Conservation (phyloP, 1,140 invertebrate species). For the Drosophila arawakana region DNA sequence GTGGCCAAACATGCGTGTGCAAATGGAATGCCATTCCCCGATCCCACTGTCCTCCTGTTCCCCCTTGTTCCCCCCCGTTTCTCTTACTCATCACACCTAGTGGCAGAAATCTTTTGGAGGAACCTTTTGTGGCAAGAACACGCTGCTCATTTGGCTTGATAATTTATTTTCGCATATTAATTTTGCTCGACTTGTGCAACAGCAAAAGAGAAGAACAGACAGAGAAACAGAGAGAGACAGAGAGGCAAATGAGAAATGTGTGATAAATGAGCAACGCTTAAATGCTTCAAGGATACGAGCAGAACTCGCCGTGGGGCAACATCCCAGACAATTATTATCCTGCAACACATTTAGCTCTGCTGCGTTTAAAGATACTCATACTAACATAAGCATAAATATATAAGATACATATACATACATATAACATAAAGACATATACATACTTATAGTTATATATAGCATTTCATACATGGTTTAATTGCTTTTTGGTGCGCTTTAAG, state of each 20-base stretch:
- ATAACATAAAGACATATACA: slow-evolving; percentile 13
- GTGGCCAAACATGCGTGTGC: slow-evolving; percentile 68
- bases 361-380: slow-evolving; percentile 11
- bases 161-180: slow-evolving; percentile 84
- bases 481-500: slow-evolving; percentile 45
- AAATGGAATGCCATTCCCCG: slow-evolving; percentile 50
- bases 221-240: not conserved
- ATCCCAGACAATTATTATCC: slow-evolving; percentile 69
- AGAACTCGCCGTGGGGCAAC: slow-evolving; percentile 10
- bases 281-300: slow-evolving; percentile 54
- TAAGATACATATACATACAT: slow-evolving; percentile 20
- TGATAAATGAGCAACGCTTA: slow-evolving; percentile 79
- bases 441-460: slow-evolving; percentile 1
- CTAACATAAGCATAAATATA: not conserved
- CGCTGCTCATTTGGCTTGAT: slow-evolving; percentile 79
- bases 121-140: slow-evolving; percentile 42
- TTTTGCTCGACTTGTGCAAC: slow-evolving; percentile 56
- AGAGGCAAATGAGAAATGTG: slow-evolving; percentile 73
- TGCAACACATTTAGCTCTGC: slow-evolving; percentile 30
- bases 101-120: slow-evolving; percentile 22
- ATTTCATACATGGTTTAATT: slow-evolving; percentile 58
- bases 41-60: not conserved
- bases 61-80: not conserved
- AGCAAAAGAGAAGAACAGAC: slow-evolving; percentile 31
- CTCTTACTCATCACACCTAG: slow-evolving; percentile 18